Evolutionary conservation across 2,797 vertebrate species (phyloP).

Genomic region (Setipinna tenuifilis): DNA sequence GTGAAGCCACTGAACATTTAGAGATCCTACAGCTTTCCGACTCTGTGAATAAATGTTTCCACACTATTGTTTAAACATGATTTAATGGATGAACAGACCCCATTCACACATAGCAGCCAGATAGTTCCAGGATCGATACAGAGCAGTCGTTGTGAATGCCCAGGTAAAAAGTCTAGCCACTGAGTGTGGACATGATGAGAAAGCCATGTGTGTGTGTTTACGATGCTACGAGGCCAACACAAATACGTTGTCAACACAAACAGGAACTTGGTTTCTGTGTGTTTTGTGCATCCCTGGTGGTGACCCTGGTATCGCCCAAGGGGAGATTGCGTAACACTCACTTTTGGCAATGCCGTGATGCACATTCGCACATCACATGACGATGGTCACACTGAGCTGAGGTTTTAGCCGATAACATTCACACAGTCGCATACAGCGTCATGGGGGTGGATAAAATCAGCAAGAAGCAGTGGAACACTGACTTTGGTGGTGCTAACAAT

Average conservation of each 20-base stretch:
- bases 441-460: not conserved
- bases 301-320: not conserved
- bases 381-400: not conserved
- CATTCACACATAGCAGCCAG: too few species aligned
- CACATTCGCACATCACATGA: not conserved
- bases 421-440: not conserved
- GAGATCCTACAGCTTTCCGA: too few species aligned
- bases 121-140: too few species aligned
- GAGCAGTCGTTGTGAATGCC: too few species aligned
- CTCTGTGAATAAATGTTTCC: too few species aligned
- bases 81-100: too few species aligned
- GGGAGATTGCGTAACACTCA: not conserved
- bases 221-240: not conserved
- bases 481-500: not conserved
- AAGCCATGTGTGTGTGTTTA: not conserved
- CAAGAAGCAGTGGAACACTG: not conserved
- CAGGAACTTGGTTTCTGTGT: not conserved
- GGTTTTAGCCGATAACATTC: not conserved
- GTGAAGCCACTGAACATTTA: too few species aligned
- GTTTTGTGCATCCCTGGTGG: not conserved
- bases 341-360: not conserved
- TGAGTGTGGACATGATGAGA: too few species aligned
- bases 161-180: too few species aligned
- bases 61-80: too few species aligned
- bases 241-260: too few species aligned